phyloP scores from a whole-genome alignment of 2,113 vertebrate species.

The Hippopotamus amphibius region DNA sequence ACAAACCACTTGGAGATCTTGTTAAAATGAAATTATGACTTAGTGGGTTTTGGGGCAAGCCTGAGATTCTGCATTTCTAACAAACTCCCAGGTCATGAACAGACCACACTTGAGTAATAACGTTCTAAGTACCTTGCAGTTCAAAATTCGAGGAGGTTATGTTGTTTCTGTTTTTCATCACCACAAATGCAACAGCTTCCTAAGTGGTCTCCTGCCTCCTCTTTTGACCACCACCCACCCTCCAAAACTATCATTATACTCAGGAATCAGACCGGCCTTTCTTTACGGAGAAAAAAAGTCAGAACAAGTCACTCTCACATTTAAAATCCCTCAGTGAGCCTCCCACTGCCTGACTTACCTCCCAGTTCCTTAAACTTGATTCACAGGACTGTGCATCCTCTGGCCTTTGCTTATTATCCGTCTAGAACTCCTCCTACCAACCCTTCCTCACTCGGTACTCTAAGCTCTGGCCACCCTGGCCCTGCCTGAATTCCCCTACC shows the following conservation, averaged over 20 bases:
- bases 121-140: neutral
- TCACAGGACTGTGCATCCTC: neutral
- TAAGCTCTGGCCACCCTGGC: neutral
- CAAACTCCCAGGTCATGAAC: neutral
- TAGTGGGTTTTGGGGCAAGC: neutral
- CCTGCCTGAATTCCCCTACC: neutral
- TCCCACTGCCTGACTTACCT: neutral
- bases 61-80: neutral
- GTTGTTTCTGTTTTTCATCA: neutral
- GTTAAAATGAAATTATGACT: constrained; percentile 28
- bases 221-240: neutral
- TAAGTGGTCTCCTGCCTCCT: neutral
- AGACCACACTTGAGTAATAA: neutral
- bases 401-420: neutral
- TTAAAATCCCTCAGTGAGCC: neutral
- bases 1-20: neutral
- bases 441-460: neutral
- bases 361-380: neutral
- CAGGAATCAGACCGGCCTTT: neutral
- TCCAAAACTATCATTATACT: constrained; percentile 4
- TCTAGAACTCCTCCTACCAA: neutral
- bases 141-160: neutral
- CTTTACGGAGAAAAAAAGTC: neutral
- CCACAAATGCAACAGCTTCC: neutral
- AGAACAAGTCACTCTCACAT: neutral